Conservation (phyloP, 2,888 invertebrate species). For the Habroteleia sp. region DNA sequence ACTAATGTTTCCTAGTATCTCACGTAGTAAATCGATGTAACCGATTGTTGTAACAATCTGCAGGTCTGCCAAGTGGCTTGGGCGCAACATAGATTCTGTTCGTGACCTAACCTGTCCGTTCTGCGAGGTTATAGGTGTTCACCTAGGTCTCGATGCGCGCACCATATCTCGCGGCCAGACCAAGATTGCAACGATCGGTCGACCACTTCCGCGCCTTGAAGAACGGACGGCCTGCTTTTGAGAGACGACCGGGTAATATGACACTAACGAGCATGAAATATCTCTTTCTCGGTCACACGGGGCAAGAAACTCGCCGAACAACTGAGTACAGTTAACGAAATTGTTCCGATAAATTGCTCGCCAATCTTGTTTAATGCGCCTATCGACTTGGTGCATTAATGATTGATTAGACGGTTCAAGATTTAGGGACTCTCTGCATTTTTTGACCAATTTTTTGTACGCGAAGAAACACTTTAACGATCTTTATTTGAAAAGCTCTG, state of each 20-base stretch:
- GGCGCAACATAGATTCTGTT: constrained; percentile 66
- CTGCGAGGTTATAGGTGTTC: constrained; percentile 67
- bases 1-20: constrained; percentile 38
- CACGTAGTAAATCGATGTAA: constrained; percentile 48
- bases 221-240: constrained; percentile 63
- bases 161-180: constrained; percentile 70
- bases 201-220: constrained; percentile 69
- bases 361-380: constrained; percentile 48
- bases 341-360: constrained; percentile 62
- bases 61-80: constrained; percentile 38
- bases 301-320: constrained; percentile 59
- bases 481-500: no score
- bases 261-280: constrained; percentile 65
- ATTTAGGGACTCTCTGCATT: constrained; percentile 9
- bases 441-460: constrained; percentile 4
- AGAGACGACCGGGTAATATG: constrained; percentile 63
- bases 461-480: no score
- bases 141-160: constrained; percentile 61
- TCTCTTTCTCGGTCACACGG: constrained; percentile 63
- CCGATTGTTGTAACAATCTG: constrained; percentile 54
- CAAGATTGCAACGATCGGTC: constrained; percentile 70
- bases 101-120: constrained; percentile 79
- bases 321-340: constrained; percentile 64
- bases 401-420: constrained; percentile 33
- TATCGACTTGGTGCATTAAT: constrained; percentile 28